Evolutionary conservation across 2,113 vertebrate genomes (phyloP), one percentile per base, ranked within the genome.

Genomic region (Fregata magnificens): DNA sequence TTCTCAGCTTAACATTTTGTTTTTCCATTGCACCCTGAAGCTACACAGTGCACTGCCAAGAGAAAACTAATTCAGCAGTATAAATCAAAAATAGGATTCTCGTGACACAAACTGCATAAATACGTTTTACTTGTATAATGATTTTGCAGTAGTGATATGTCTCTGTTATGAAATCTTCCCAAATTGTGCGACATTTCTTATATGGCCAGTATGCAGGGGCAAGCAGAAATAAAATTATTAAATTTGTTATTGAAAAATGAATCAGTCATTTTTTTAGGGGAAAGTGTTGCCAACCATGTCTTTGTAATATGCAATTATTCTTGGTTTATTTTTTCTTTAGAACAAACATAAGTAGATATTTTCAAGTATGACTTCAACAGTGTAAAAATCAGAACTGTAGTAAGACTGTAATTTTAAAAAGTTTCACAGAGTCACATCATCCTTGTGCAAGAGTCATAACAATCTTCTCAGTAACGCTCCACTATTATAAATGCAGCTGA

Each of bases 41-140:
- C 91, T 93, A 95, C 62, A 88, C 16, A 84, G 44, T 63, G 70
- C 81, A 96, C 91, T 96, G 94, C 97, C 96, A 97, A 97, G 87
- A 91, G 71, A 96, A 94, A 97, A 96, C 89, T 82, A 95, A 96
- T 94, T 95, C 89, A 86, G 73, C 62, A 86, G 72, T 95, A 87
- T 96, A 93, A 95, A 97, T 95, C 96, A 96, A 97, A 97, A 97
- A 96, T 96, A 93, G 90, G 85, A 90, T 96, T 95, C 82, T 90
- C 5, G 4, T 96, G 96, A 95, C 88, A 96, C 84, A 96, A 94
- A 94, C 59, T 94, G 90, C 91, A 89, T 81, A 90, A 96, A 93
- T 91, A 81, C 58, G 71, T 85, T 94, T 95, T 90, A 95, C 58
- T 96, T 90, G 80, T 94, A 58, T 83, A 93, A 96, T 87, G 88